These are phyloP conservation scores for Diachasma alloeum DNA, from an alignment of 1,140 invertebrate genomes.

Conservation along the genomic window DNA sequence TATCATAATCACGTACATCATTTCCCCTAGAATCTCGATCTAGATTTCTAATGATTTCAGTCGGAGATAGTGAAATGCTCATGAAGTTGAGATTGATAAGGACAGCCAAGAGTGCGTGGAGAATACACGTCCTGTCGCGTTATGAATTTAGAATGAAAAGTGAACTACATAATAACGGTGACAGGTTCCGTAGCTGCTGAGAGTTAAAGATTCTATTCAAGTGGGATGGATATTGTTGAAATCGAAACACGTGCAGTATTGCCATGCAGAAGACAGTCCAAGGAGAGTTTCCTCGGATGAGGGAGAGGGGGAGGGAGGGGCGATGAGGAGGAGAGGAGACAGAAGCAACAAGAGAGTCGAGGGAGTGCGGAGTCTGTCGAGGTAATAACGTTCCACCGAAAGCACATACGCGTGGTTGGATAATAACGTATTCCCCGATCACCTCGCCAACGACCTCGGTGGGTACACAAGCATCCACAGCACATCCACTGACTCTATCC, in stretches of 20 bases:
- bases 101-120: background rate
- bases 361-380: background rate
- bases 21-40: background rate
- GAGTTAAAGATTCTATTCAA: background rate
- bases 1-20: conserved; percentile 13
- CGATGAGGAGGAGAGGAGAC: too few species aligned
- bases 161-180: conserved; percentile 4
- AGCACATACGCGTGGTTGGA: conserved; percentile 16
- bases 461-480: background rate
- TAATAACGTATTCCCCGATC: conserved; percentile 30
- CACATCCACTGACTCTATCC: background rate
- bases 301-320: background rate
- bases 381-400: conserved; percentile 15
- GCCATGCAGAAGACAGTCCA: conserved; percentile 10
- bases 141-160: conserved; percentile 6
- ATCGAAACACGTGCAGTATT: conserved; percentile 26
- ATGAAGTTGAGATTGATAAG: background rate
- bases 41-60: conserved; percentile 14
- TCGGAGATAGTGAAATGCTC: background rate
- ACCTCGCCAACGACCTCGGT: background rate
- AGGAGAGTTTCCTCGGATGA: background rate
- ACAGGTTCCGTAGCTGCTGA: background rate
- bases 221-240: background rate
- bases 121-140: background rate
- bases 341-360: background rate